phyloP scores from a whole-genome alignment of 2,888 invertebrate species.

The Orthonevra nobilis region DNA sequence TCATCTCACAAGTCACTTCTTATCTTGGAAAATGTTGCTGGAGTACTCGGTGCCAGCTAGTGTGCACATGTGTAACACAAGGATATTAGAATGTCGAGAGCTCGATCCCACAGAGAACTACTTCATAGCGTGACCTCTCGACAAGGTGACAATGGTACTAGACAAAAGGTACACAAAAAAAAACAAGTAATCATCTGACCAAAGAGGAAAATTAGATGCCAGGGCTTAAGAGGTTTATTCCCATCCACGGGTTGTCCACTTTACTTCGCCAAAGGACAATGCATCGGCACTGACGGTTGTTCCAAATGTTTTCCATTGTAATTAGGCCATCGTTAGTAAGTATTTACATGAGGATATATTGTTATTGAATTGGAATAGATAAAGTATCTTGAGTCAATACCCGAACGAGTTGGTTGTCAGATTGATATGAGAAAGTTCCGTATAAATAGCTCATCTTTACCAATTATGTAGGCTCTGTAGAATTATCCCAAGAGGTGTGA shows the following conservation, averaged over 20 bases:
- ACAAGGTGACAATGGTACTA: constrained; percentile 36
- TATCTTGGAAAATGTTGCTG: constrained; percentile 15
- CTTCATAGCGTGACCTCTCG: constrained; percentile 44
- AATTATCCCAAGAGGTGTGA: no score
- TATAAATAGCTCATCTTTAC: no score
- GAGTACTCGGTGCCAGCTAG: constrained; percentile 14
- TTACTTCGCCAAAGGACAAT: background rate
- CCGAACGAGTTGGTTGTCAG: no score
- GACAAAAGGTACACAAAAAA: constrained; percentile 24
- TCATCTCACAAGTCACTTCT: constrained; percentile 23
- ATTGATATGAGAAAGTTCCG: no score
- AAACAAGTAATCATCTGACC: constrained; percentile 51
- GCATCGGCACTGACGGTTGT: no score
- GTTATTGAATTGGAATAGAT: constrained; percentile 24
- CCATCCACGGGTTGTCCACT: constrained; percentile 63
- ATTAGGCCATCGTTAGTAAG: constrained; percentile 61
- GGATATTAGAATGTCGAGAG: constrained; percentile 55
- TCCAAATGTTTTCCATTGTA: constrained; percentile 34
- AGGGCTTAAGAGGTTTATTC: constrained; percentile 25
- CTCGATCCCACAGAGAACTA: constrained; percentile 29
- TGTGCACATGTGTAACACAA: constrained; percentile 42
- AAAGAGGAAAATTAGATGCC: constrained; percentile 46
- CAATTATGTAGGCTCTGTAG: no score
- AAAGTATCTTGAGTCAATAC: no score
- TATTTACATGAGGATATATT: constrained; percentile 17